Conservation (phyloP, 1,140 invertebrate genomes). For the Euschistus heros region DNA sequence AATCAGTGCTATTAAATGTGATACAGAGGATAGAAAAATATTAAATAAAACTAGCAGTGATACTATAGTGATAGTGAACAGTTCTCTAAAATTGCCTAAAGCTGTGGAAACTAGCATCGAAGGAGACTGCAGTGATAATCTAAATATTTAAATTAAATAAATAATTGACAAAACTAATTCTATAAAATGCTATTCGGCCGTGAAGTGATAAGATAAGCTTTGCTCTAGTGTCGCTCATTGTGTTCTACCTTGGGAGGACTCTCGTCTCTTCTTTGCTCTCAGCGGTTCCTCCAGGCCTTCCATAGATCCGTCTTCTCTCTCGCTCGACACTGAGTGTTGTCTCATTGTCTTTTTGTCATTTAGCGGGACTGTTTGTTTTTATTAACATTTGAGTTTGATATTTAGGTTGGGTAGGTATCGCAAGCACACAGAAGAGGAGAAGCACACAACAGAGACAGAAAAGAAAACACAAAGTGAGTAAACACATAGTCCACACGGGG, state of each 20-base stretch:
- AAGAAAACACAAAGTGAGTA: constrained; percentile 9
- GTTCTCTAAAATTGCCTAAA: too few species aligned
- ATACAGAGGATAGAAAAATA: too few species aligned
- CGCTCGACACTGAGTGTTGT: constrained; percentile 52
- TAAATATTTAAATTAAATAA: background rate
- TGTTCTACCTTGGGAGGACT: constrained; percentile 34
- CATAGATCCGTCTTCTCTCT: constrained; percentile 46
- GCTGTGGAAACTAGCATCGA: too few species aligned
- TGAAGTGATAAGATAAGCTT: background rate
- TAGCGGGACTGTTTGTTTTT: constrained; percentile 44
- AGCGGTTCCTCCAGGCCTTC: constrained; percentile 55
- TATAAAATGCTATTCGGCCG: too few species aligned
- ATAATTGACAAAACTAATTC: too few species aligned
- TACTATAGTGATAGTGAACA: too few species aligned
- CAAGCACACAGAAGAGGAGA: constrained; percentile 13
- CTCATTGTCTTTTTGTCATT: constrained; percentile 55
- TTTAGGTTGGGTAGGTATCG: background rate
- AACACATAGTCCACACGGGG: background rate
- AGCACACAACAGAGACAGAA: constrained; percentile 3
- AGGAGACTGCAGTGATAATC: background rate
- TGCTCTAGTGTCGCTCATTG: background rate
- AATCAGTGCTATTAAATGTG: too few species aligned
- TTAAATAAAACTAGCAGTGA: too few species aligned
- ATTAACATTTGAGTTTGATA: background rate
- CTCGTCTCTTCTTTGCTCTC: constrained; percentile 51